Base-by-base conservation (phyloP, 2,888 invertebrate genomes). In the Junonia oenone region DNA sequence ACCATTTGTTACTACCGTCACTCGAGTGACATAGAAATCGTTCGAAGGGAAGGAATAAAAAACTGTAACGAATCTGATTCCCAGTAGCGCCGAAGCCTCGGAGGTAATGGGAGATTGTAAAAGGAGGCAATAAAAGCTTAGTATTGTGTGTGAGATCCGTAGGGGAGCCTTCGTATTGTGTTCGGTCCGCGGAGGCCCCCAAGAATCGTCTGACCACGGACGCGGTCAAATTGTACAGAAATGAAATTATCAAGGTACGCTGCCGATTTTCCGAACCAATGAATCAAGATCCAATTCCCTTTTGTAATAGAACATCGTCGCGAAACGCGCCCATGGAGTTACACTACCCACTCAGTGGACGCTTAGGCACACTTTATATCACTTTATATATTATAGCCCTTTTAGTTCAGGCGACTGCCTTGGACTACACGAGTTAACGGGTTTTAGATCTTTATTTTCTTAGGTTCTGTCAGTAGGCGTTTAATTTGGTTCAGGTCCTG, bases 231-330 rank as follows among this genome's bases (percentile, higher is more conserved):
- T 90, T 90, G 90, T 90, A 89, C 89, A 90, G 90, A 90, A 90
- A 90, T 90, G 90, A 89, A 90, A 90, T 90, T 90, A 90, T 90
- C 90, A 90, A 90, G 90, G 90, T 89, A 89, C 90, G 88, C 80
- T 89, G 86, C 87, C 90, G 90, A 90, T 90, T 90, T 90, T 90
- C 90, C 88, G 90, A 86, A 81, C 90, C 90, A 90, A 90, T 90
- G 90, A 90, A 88, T 90, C 90, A 90, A 87, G 87, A 90, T 90
- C 89, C 90, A 89, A 90, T 90, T 87, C 89, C 88, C 90, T 89
- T 89, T 90, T 88, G 90, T 90, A 89, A 90, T 90, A 89, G 89
- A 90, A 90, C 88, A 88, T 87, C 83, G 87, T 88, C 89, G 86
- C 89, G 82, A 84, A 81, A 81, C 78, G 82, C 82, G 82, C 77